A percentile compares a stretch with the other conserved stretches of the same genome.
Evolutionary conservation across 2,888 invertebrate species (phyloP).

Genomic region (Antheraea yamamai): DNA sequence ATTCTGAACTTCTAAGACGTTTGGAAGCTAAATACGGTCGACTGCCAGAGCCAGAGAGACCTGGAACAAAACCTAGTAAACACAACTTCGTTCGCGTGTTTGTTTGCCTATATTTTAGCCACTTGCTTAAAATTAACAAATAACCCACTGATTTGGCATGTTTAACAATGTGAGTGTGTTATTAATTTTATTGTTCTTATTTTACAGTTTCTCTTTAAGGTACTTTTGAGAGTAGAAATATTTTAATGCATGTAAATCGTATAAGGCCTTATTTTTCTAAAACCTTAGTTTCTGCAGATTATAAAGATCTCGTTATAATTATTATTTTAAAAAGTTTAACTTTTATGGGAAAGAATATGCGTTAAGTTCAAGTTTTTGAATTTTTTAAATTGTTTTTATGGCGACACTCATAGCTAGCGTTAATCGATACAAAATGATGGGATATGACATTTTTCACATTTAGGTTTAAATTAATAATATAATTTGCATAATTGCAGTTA

Average conservation of each 20-base stretch:
- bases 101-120: conserved; percentile 28
- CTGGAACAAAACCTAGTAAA: conserved; percentile 78
- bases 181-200: conserved; percentile 3
- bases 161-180: conserved; percentile 75
- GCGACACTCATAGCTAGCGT: background rate
- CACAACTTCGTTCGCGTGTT: conserved; percentile 33
- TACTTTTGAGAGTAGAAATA: background rate
- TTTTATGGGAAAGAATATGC: no score
- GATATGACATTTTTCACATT: background rate
- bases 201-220: background rate
- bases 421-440: background rate
- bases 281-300: background rate
- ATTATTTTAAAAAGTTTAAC: background rate
- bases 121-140: conserved; percentile 45
- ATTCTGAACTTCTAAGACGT: conserved; percentile 85
- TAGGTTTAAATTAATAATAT: background rate
- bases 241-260: conserved; percentile 3
- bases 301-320: background rate
- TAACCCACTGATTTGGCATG: conserved; percentile 58
- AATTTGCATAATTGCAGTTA: no score
- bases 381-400: no score
- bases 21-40: conserved; percentile 89
- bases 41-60: conserved; percentile 79
- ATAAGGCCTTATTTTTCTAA: background rate
- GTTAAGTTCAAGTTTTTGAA: no score